Evolutionary conservation across 2,888 invertebrate species (phyloP).

Genomic region (Eristalis tenax): DNA sequence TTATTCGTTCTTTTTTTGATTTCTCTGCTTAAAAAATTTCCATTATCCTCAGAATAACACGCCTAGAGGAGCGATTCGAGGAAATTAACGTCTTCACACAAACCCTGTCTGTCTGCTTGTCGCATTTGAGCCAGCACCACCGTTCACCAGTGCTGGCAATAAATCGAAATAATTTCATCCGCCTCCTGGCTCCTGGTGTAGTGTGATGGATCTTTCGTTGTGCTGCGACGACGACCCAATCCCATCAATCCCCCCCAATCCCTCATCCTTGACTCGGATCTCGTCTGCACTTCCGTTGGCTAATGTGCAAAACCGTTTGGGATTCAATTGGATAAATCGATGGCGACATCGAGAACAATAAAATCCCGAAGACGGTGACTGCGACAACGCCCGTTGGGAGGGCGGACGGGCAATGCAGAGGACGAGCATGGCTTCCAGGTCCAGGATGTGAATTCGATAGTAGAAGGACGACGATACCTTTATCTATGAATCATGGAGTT

Average conservation of each 20-base stretch:
- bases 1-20: background rate
- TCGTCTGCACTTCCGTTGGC: background rate
- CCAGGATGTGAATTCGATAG: background rate
- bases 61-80: slow-evolving; percentile 47
- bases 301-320: slow-evolving; percentile 48
- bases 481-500: slow-evolving; percentile 9
- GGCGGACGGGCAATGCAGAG: too few relatives aligned
- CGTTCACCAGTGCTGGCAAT: slow-evolving; percentile 18
- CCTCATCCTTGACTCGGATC: background rate
- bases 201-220: slow-evolving; percentile 39
- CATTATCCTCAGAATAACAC: slow-evolving; percentile 47
- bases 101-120: background rate
- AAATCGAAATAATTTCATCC: slow-evolving; percentile 32
- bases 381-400: background rate
- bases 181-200: slow-evolving; percentile 3
- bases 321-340: slow-evolving; percentile 60
- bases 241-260: too few relatives aligned
- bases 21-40: slow-evolving; percentile 3
- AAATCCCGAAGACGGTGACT: slow-evolving; percentile 21
- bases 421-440: too few relatives aligned
- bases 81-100: slow-evolving; percentile 62
- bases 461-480: background rate
- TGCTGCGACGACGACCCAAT: background rate
- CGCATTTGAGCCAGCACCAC: too few relatives aligned
- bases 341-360: slow-evolving; percentile 57